These are phyloP conservation scores for Neosalanx taihuensis DNA, from an alignment of 2,797 vertebrate species.

Conservation along the genomic window DNA sequence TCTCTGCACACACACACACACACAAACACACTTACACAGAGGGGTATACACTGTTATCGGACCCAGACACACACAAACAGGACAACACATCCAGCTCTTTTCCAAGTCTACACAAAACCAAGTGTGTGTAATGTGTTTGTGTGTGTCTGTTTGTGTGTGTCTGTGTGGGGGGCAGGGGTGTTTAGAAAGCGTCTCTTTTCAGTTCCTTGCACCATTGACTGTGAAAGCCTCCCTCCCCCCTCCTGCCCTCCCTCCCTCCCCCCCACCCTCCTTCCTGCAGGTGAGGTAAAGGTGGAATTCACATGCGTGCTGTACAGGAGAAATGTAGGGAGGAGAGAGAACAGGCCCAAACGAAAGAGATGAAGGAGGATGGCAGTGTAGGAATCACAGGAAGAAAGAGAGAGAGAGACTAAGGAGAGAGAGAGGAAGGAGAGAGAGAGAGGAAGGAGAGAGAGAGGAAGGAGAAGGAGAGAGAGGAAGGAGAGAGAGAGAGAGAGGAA, in stretches of 20 bases:
- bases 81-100: background rate
- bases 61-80: background rate
- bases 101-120: too few species aligned
- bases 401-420: background rate
- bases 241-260: background rate
- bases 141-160: too few species aligned
- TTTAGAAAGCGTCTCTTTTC: too few species aligned
- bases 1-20: too few species aligned
- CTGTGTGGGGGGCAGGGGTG: too few species aligned
- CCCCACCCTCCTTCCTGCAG: background rate
- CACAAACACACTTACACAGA: too few species aligned
- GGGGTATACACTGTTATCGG: too few species aligned
- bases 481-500: too few species aligned
- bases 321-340: background rate
- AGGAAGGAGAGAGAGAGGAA: background rate
- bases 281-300: too few species aligned
- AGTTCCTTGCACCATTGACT: background rate
- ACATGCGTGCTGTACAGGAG: constrained; percentile 1
- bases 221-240: constrained; percentile 7
- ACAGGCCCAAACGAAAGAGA: background rate
- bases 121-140: too few species aligned
- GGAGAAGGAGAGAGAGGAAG: too few species aligned
- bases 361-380: background rate
- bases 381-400: too few species aligned
- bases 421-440: background rate